Base-by-base conservation (phyloP, 2,888 invertebrate genomes). In the Eledona agricola region DNA sequence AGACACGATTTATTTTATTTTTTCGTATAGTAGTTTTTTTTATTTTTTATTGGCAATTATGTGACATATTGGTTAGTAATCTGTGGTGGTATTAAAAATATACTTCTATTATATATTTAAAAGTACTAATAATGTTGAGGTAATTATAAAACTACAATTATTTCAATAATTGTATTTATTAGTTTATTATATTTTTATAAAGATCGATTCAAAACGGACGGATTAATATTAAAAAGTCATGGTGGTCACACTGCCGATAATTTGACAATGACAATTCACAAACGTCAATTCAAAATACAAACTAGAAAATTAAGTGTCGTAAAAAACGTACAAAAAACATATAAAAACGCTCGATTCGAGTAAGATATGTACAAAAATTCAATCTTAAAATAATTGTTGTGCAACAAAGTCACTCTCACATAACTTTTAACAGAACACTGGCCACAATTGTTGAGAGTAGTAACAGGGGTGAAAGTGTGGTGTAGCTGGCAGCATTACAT, bases 401-500 rank as follows among this genome's bases (percentile, higher is more conserved):
- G 5, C 9, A 32, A 17, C n/a, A 5, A 2, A 3, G 4, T 3
- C 4, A 6, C 7, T 31, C 22, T 37, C 37, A 15, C 37, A 37
- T 37, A 7, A 37, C 15, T 40, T 40, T 28, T 20, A 28, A 28
- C 10, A 40, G 10, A 13, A 47, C 1, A 11, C 26, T 9, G 34
- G 26, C 11, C 10, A 40, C 22, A 9, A 46, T 2, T 9, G 37
- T 23, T 1, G 53, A 15, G 16, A 60, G 15, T 17, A 66, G 45
- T 3, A 60, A 16, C 15, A 50, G 28, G 11, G 28, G 38, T 20
- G 38, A 38, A n/a, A 38, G 6, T 25, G 15, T 29, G n/a, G 31
- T 3, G 2, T 28, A 22, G 19, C 52, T 55, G 0, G 86, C 87
- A 1, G 83, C 75, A 73, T 95, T 95, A 72, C 95, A 95, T 0